Evolutionary conservation across 2,888 invertebrate genomes (phyloP).

Genomic region (Nephrocerus scutellatus): DNA sequence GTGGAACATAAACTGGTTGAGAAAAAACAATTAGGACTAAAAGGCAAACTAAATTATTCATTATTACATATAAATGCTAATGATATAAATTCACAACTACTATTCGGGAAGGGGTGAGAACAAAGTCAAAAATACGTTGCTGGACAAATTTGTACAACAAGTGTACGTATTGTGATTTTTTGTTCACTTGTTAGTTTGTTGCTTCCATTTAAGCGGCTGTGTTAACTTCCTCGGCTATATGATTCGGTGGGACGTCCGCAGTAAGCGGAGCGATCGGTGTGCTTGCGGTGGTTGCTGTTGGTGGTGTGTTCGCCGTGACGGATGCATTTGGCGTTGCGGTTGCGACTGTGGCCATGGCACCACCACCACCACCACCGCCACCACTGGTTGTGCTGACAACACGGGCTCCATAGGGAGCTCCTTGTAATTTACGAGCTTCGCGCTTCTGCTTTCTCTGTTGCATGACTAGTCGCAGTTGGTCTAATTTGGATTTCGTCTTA

Average conservation of each 20-base stretch:
- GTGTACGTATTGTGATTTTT: too few species aligned
- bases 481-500: constrained; percentile 78
- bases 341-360: constrained; percentile 20
- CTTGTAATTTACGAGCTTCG: constrained; percentile 66
- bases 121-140: too few species aligned
- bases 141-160: too few species aligned
- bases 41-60: too few species aligned
- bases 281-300: constrained; percentile 24
- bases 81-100: too few species aligned
- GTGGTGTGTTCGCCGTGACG: constrained; percentile 21
- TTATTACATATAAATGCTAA: too few species aligned
- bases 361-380: constrained; percentile 11
- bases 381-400: constrained; percentile 24
- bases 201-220: constrained; percentile 47
- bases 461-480: constrained; percentile 81
- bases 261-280: constrained; percentile 32
- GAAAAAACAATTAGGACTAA: too few species aligned
- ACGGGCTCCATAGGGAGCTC: constrained; percentile 54
- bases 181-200: too few species aligned
- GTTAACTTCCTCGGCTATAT: constrained; percentile 47
- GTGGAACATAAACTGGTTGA: too few species aligned
- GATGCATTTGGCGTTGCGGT: constrained; percentile 17
- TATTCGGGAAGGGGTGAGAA: too few species aligned
- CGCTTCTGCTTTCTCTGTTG: constrained; percentile 80
- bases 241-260: constrained; percentile 44